phyloP scores from a whole-genome alignment of 2,888 invertebrate species.

The Sarcophaga variegata region DNA sequence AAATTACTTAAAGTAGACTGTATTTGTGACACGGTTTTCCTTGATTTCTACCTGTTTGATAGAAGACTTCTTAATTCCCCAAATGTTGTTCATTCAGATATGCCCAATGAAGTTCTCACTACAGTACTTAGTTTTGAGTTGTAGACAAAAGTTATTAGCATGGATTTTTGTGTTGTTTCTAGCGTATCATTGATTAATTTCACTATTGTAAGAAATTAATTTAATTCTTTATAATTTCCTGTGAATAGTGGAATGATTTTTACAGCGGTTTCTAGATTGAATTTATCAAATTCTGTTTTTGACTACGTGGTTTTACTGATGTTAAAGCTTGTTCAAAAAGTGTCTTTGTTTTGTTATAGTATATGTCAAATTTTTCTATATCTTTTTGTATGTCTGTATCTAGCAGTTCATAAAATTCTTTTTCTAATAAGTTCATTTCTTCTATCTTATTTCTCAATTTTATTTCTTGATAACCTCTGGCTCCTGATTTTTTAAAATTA shows the following conservation, averaged over 20 bases:
- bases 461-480: not conserved
- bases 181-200: not conserved
- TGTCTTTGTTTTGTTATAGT: not conserved
- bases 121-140: not conserved
- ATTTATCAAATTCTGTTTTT: not conserved
- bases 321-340: not conserved
- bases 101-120: conserved; percentile 2
- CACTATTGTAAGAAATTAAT: conserved; percentile 15
- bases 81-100: not conserved
- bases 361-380: conserved; percentile 2
- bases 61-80: not conserved
- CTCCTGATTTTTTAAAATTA: not conserved
- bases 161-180: not conserved
- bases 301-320: not conserved
- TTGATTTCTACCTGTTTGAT: not conserved
- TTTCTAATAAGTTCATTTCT: not conserved
- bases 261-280: not conserved
- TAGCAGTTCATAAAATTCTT: not conserved
- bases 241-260: not conserved
- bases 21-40: not conserved
- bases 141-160: not conserved
- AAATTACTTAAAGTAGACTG: not conserved
- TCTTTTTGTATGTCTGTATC: not conserved
- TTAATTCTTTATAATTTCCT: conserved; percentile 26
- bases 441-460: not conserved